These are phyloP conservation scores for Drosophila longiperda DNA, from an alignment of 2,888 invertebrate species.

Conservation along the genomic window DNA sequence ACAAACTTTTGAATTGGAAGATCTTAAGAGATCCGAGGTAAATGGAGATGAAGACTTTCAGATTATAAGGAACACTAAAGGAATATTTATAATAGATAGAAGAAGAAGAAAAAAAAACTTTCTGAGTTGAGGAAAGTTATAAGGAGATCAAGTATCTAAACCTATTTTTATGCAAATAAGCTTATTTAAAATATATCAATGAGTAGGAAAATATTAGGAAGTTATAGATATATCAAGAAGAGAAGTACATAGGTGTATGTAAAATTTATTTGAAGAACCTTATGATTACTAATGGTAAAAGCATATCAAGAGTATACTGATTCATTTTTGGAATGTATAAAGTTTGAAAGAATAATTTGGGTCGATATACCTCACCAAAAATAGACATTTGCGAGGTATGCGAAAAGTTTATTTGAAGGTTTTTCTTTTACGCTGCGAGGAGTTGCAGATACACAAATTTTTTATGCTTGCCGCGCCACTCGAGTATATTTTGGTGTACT, in stretches of 20 bases:
- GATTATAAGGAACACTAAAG: not conserved
- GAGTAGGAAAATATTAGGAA: not conserved
- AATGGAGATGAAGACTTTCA: not conserved
- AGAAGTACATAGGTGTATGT: not conserved
- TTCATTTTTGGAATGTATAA: no score
- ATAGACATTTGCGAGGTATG: not conserved
- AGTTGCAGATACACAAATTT: constrained; percentile 71
- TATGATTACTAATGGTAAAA: not conserved
- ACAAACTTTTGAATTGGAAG: not conserved
- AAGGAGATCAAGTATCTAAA: not conserved
- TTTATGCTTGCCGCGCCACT: constrained; percentile 57
- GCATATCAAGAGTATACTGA: not conserved
- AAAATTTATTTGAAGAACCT: not conserved
- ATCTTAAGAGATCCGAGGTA: not conserved
- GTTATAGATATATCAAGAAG: not conserved
- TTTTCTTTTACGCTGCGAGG: constrained; percentile 68
- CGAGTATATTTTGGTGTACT: constrained; percentile 62
- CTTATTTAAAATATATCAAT: not conserved
- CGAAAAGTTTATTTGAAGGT: constrained; percentile 76
- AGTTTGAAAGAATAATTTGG: no score
- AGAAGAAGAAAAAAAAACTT: not conserved
- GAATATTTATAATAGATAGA: not conserved
- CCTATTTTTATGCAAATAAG: not conserved
- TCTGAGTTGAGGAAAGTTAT: not conserved
- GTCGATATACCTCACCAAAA: constrained; percentile 1